Evolutionary conservation across 1,140 invertebrate species (phyloP).

Genomic region (Lerema accius): DNA sequence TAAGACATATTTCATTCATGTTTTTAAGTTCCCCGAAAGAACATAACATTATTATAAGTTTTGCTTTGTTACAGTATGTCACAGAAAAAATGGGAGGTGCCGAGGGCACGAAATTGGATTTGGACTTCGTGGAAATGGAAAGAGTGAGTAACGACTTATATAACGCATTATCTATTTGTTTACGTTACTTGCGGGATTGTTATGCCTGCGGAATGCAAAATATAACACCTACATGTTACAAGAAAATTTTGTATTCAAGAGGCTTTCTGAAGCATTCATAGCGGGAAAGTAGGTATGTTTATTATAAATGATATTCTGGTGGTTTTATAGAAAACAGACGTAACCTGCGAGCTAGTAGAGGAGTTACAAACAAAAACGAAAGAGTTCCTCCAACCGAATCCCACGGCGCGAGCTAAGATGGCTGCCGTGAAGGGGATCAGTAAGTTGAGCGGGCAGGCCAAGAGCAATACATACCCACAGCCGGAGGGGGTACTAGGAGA

Average conservation of each 20-base stretch:
- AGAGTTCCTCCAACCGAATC: conserved; percentile 99
- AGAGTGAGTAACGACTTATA: conserved; percentile 86
- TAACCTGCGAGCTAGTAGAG: conserved; percentile 97
- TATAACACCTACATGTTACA: too few relatives aligned
- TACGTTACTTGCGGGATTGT: too few relatives aligned
- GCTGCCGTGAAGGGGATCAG: conserved; percentile 96
- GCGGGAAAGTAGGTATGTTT: too few relatives aligned
- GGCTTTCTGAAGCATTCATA: too few relatives aligned
- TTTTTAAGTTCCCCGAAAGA: too few relatives aligned
- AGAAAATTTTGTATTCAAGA: too few relatives aligned
- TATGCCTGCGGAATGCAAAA: not conserved
- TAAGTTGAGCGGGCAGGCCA: conserved; percentile 93
- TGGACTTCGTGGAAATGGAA: conserved; percentile 99
- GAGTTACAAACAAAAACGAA: conserved; percentile 98
- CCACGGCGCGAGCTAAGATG: conserved; percentile 97
- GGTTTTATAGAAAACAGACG: conserved; percentile 94
- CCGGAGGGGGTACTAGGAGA: conserved; percentile 98
- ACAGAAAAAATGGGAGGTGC: conserved; percentile 99
- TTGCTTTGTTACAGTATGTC: conserved; percentile 93
- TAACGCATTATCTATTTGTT: conserved; percentile 9
- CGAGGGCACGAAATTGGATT: conserved; percentile 99
- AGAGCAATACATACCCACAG: conserved; percentile 97
- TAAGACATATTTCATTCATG: too few relatives aligned
- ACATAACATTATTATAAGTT: conserved; percentile 2
- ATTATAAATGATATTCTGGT: too few relatives aligned